phyloP scores from a whole-genome alignment of 2,797 vertebrate species.

The Fundulus diaphanus region DNA sequence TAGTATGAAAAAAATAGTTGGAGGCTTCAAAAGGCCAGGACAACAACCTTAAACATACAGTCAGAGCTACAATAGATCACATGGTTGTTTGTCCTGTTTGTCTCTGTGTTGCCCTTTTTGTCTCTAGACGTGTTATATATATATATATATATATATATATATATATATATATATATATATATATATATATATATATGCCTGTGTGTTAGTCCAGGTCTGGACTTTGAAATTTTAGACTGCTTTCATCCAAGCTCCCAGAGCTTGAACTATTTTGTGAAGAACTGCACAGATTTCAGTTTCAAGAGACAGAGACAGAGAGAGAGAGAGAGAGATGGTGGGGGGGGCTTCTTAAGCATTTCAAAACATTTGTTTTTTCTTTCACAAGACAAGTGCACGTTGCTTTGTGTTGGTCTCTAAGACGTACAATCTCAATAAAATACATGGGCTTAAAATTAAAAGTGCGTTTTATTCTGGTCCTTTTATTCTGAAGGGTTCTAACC shows the following conservation, averaged over 20 bases:
- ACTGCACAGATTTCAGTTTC: neutral
- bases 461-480: neutral
- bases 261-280: neutral
- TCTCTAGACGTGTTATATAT: too few species aligned
- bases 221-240: neutral
- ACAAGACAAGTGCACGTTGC: neutral
- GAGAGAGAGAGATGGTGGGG: too few species aligned
- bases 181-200: too few species aligned
- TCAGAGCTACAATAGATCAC: neutral
- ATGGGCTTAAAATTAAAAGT: neutral
- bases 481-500: constrained; percentile 16
- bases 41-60: neutral
- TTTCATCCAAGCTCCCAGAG: neutral
- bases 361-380: neutral
- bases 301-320: too few species aligned
- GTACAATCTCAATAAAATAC: neutral
- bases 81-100: too few species aligned
- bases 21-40: neutral
- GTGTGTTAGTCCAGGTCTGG: too few species aligned
- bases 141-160: too few species aligned
- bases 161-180: too few species aligned
- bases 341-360: too few species aligned
- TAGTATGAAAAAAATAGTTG: too few species aligned
- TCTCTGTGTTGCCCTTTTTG: too few species aligned
- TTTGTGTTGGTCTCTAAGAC: neutral